These are phyloP conservation scores for Hybognathus amarus DNA, from an alignment of 2,797 vertebrate species.

Conservation along the genomic window DNA sequence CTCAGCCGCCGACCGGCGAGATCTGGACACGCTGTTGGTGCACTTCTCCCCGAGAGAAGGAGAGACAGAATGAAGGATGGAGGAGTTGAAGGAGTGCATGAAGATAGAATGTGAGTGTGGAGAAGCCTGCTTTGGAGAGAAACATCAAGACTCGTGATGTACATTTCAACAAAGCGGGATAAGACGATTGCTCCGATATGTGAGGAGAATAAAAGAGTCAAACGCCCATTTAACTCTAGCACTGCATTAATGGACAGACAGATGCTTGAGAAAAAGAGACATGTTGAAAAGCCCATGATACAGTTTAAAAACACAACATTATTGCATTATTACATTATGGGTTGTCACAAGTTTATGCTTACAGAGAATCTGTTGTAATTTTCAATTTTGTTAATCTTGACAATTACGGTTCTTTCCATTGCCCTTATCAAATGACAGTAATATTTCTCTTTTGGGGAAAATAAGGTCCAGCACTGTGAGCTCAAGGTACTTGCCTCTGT, in stretches of 20 bases:
- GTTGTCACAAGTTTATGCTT: slow-evolving; percentile 20
- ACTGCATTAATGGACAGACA: slow-evolving; percentile 26
- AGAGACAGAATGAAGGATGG: slow-evolving; percentile 79
- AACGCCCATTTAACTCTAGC: slow-evolving; percentile 24
- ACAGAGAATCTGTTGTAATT: slow-evolving; percentile 28
- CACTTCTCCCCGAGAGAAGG: slow-evolving; percentile 91
- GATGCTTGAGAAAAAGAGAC: slow-evolving; percentile 10
- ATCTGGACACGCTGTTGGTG: slow-evolving; percentile 86
- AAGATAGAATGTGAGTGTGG: slow-evolving; percentile 78
- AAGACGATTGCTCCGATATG: not conserved
- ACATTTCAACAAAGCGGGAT: slow-evolving; percentile 12
- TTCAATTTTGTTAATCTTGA: slow-evolving; percentile 18
- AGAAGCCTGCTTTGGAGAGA: slow-evolving; percentile 70
- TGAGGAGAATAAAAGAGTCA: not conserved
- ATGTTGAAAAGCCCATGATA: slow-evolving; percentile 12
- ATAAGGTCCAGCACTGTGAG: slow-evolving; percentile 44
- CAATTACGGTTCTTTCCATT: not conserved
- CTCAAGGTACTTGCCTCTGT: slow-evolving; percentile 25
- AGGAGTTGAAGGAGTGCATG: slow-evolving; percentile 50
- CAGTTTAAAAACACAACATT: not conserved
- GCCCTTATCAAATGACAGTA: slow-evolving; percentile 7
- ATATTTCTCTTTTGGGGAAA: slow-evolving; percentile 9
- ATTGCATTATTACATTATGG: not conserved
- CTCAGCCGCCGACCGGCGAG: slow-evolving; percentile 86
- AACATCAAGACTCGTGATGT: slow-evolving; percentile 3